Evolutionary conservation across 2,113 vertebrate genomes (phyloP), one percentile per base, ranked within the genome.

Genomic region (Cyprinus carpio): DNA sequence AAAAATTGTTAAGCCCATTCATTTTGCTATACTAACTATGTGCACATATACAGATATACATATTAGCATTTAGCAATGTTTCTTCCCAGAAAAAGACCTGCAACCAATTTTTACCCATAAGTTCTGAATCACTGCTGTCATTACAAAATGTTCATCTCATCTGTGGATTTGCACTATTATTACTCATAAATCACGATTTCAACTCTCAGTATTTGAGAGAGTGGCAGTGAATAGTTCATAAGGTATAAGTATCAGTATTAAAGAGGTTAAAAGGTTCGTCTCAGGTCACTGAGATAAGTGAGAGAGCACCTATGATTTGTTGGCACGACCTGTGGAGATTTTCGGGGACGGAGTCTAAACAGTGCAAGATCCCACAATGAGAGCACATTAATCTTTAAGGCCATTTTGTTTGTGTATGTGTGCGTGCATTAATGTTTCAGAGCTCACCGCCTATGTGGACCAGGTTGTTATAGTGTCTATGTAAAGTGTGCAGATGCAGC

Each of bases 361-460:
- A 81, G 49, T 72, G 84, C 49, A 16, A 72, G 67, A 56, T 40
- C 25, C n/a, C 37, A 85, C 84, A 85, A 85, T 74, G 31, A 80
- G 65, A 79, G 58, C 34, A 46, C 56, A 83, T 78, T 78, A 72
- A 88, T 83, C 43, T 83, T 85, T 85, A 40, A 78, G 54, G 43
- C 15, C 56, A 81, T 72, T 75, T 23, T 75, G 76, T 46, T 37
- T 71, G 84, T 37, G 75, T 71, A 25, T 64, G 3, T 72, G 65
- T 80, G 67, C 43, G 34, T 4, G 9, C 71, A 81, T 40, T 75
- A 76, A 76, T 84, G 58, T 78, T 74, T 69, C 49, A 71, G 27
- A 16, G 78, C 51, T 85, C 56, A 16, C 4, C n/a, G 76, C 65
- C 76, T 84, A 40, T 65, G 20, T 43, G 40, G n/a, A 23, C 18